A percentile compares a stretch with the other conserved stretches of the same genome.
phyloP scores from a whole-genome alignment of 2,888 invertebrate species.

The Meghimatium bilineatum region DNA sequence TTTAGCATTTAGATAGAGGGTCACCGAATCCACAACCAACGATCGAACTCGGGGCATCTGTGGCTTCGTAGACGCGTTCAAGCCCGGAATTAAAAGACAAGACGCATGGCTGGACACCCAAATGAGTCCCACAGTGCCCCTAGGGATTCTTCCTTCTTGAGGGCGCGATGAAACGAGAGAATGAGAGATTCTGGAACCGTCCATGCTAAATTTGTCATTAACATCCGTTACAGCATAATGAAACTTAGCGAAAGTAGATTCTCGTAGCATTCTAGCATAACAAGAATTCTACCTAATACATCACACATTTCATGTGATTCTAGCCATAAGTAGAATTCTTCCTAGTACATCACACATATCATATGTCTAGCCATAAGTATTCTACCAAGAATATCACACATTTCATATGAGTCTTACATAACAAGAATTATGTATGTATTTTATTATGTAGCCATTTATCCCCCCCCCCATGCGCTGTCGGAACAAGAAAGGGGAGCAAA shows the following conservation, averaged over 20 bases:
- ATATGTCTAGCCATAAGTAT: too few relatives aligned
- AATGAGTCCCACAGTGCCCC: constrained; percentile 32
- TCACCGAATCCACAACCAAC: constrained; percentile 19
- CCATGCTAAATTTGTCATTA: constrained; percentile 45
- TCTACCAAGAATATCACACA: too few relatives aligned
- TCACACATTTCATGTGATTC: not conserved
- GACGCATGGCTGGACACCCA: constrained; percentile 41
- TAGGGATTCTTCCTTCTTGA: constrained; percentile 20
- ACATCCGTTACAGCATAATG: constrained; percentile 23
- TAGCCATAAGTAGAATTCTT: too few relatives aligned
- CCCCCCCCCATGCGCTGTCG: too few relatives aligned
- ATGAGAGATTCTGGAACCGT: constrained; percentile 25
- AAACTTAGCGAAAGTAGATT: not conserved
- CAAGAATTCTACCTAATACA: not conserved
- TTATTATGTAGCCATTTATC: too few relatives aligned
- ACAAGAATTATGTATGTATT: too few relatives aligned
- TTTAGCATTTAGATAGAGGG: constrained; percentile 47
- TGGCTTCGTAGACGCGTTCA: constrained; percentile 3
- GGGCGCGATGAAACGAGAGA: constrained; percentile 31
- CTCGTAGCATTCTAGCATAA: not conserved
- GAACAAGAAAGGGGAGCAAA: too few relatives aligned
- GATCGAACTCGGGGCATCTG: constrained; percentile 40
- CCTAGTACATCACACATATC: too few relatives aligned
- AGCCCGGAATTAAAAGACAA: constrained; percentile 41
- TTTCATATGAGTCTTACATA: too few relatives aligned